These are phyloP conservation scores for Burhinus oedicnemus DNA, from an alignment of 2,113 vertebrate species.

Conservation along the genomic window DNA sequence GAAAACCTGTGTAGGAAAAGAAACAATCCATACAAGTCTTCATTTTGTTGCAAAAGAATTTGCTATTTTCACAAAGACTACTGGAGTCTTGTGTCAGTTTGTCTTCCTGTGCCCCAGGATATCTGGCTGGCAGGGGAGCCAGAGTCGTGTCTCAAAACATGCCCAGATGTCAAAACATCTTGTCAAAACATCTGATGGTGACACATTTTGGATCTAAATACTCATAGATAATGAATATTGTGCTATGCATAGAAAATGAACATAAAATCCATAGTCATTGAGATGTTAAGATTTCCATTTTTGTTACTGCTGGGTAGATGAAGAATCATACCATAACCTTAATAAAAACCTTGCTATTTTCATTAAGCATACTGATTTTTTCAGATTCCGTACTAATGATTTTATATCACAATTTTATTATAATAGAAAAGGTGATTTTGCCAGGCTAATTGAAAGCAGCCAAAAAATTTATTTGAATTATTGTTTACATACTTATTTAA, in stretches of 20 bases:
- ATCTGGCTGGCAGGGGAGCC: not conserved
- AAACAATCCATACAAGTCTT: not conserved
- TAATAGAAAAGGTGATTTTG: not conserved
- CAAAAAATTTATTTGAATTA: not conserved
- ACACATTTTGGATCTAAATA: not conserved
- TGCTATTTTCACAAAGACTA: not conserved
- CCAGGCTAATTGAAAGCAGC: not conserved
- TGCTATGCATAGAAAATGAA: not conserved
- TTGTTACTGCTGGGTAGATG: not conserved
- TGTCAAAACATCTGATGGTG: not conserved
- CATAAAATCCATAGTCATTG: not conserved
- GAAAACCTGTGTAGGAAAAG: not conserved
- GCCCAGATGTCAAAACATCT: not conserved
- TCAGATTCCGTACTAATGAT: not conserved
- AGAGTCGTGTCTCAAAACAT: not conserved
- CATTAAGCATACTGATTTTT: not conserved
- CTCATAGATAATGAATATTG: not conserved
- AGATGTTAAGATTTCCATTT: not conserved
- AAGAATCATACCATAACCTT: not conserved
- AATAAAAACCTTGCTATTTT: not conserved
- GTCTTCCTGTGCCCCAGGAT: not conserved
- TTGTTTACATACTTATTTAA: not conserved
- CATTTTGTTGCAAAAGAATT: not conserved
- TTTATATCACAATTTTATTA: not conserved
- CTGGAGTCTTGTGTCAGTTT: not conserved